Evolutionary conservation across 1,140 invertebrate genomes (phyloP), one percentile per base, ranked within the genome.

Genomic region (Parasteatoda tepidariorum): DNA sequence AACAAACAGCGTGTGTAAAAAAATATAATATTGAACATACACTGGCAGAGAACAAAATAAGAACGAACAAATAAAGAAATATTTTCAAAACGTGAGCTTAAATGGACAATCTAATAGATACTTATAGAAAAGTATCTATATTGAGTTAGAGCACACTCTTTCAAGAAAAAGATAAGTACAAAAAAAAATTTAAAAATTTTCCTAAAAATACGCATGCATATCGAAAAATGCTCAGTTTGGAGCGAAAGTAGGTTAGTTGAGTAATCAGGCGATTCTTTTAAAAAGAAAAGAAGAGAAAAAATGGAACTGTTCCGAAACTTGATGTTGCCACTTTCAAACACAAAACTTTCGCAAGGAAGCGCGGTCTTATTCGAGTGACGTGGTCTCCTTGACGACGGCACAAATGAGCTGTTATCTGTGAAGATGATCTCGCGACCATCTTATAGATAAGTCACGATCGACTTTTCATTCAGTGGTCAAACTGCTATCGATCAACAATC

Each of bases 361-460:
- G 28, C 24, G 76, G 34, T 34, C 22, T 34, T 59, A 79, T 75
- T 73, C 76, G 30, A 79, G 64, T 59, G 76, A 79, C 48, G 30
- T 38, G 38, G 64, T 79, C 62, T 30, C 76, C 76, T 79, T 79
- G 76, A 59, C 76, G 24, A 79, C 76, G 76, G 76, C 76, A 79
- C 76, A 79, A 79, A 79, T 79, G 76, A 79, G 76, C 76, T 79
- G 76, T 79, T 79, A 79, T 79, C 76, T 79, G 22, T 15, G 41
- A 41, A 68, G 76, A 68, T 24, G 76, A 79, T 79, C 76, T 18
- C 62, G 22, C 41, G 76, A 38, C 62, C 76, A 79, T 68, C 76
- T 57, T 33, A n/a, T 13, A 22, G 76, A 79, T 79, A 79, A 79
- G 76, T 79, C 76, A 79, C 76, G 76, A 79, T 68, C 76, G n/a